These are phyloP conservation scores for Momotus momota DNA, from an alignment of 2,797 vertebrate species.

Conservation along the genomic window DNA sequence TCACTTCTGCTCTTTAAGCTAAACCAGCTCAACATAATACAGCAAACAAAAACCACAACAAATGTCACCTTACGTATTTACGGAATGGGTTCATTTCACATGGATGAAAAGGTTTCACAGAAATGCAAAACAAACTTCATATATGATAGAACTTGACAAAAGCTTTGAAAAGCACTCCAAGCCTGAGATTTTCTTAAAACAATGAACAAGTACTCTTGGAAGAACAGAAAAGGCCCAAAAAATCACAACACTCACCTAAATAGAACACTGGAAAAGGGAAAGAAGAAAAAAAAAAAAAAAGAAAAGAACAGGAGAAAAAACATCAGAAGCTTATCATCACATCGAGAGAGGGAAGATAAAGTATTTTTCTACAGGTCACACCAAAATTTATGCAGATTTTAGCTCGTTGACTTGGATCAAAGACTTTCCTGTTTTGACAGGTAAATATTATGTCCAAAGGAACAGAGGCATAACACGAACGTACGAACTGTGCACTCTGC, in stretches of 20 bases:
- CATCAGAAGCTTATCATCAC: conserved; percentile 72
- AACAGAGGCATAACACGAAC: background rate
- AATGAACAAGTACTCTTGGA: conserved; percentile 58
- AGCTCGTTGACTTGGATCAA: background rate
- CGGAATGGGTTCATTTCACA: conserved; percentile 72
- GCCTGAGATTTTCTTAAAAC: conserved; percentile 62
- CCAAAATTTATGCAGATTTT: background rate
- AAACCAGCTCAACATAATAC: conserved; percentile 70
- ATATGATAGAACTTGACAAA: conserved; percentile 56
- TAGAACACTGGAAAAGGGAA: conserved; percentile 77
- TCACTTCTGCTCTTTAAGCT: conserved; percentile 72
- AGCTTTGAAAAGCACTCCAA: conserved; percentile 68
- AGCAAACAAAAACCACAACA: conserved; percentile 77
- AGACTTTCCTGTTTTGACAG: background rate
- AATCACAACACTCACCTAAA: conserved; percentile 82
- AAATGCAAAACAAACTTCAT: conserved; percentile 69
- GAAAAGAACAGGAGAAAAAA: conserved; percentile 68
- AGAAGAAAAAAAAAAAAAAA: background rate
- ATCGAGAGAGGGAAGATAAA: conserved; percentile 16
- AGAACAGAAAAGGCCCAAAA: conserved; percentile 59
- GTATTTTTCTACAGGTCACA: background rate
- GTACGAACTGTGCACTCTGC: background rate
- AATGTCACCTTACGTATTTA: conserved; percentile 34
- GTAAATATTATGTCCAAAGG: background rate
- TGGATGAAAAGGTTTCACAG: conserved; percentile 69